Evolutionary conservation across 2,113 vertebrate species (phyloP), one percentile per base, ranked within the genome.

Genomic region (Dasyprocta punctata): DNA sequence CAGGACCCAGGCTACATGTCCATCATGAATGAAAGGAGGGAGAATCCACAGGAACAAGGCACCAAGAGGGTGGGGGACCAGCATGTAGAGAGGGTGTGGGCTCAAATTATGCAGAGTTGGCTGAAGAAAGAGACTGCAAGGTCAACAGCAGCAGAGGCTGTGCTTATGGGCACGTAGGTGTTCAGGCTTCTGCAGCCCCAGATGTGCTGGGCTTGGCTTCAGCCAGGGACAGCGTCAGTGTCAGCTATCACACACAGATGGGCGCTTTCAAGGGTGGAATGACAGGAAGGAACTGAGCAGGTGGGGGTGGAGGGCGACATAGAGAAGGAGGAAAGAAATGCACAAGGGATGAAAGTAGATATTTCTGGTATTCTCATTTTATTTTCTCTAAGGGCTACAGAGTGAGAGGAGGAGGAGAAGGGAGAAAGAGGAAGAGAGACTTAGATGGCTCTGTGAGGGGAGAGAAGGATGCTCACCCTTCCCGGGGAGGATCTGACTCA

Each of bases 201-300:
- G 9, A 20, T 54, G 41, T 33, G 86, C 56, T 56, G 56, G 58
- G 81, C 84, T 92, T 86, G 84, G 78, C 41, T 90, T 61, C 47
- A 19, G 73, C 33, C 1, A 30, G 36, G 47, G 90, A 6, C 65
- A 36, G 49, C 47, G 60, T 93, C 41, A 58, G 41, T 73, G 90
- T 80, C 60, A 73, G 41, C 73, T 56, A 0, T 84, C 77, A 90
- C 52, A 49, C 65, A n/a, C 77, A 92, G 63, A 56, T 38, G 85
- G 88, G 81, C 90, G 63, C 78, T 67, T 95, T 85, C 30, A 83
- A 75, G 82, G 47, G 17, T 30, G 33, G 44, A 78, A 63, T 69
- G 92, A 82, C 69, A 90, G 95, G 93, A 88, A 94, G 88, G 82
- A 92, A 92, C 7, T 38, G 67, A 89, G 71, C 94, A 54, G 77